A percentile compares a stretch with the other conserved stretches of the same genome.
Evolutionary conservation across 1,140 invertebrate genomes (phyloP).

Genomic region (Drosophila jambulina): DNA sequence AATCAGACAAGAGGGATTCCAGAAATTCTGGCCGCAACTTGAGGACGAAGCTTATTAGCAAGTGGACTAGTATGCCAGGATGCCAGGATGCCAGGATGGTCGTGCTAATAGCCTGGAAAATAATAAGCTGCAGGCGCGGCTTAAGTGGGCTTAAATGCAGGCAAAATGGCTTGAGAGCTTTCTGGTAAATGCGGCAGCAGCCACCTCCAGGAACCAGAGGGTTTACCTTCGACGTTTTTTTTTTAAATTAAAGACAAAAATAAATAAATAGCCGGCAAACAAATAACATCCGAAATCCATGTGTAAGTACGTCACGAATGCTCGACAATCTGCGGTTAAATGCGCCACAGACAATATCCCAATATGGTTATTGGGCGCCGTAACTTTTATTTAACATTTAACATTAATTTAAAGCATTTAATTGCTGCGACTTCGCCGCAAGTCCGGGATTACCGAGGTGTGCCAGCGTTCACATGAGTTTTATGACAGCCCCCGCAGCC

Average conservation of each 20-base stretch:
- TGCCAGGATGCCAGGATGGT: not conserved
- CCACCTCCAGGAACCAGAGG: not conserved
- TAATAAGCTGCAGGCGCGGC: not conserved
- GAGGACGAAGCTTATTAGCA: conserved; percentile 3
- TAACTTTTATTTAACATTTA: conserved; percentile 32
- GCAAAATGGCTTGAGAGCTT: not conserved
- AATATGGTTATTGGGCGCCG: conserved; percentile 31
- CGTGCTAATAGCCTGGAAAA: not conserved
- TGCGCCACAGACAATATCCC: conserved; percentile 24
- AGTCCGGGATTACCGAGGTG: conserved; percentile 51
- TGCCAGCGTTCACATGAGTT: conserved; percentile 59
- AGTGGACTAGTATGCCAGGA: not conserved
- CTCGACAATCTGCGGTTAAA: conserved; percentile 17
- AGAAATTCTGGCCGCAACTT: not conserved
- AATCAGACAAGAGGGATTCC: not conserved
- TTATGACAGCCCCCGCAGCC: conserved; percentile 36
- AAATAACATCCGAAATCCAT: not conserved
- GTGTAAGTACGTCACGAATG: not conserved
- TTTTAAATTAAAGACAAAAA: not conserved
- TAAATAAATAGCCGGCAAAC: not conserved
- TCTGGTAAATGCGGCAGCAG: not conserved
- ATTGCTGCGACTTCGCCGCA: conserved; percentile 29
- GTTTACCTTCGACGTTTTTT: not conserved
- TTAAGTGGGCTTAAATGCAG: not conserved
- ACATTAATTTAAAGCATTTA: conserved; percentile 46